Conservation (phyloP, 2,113 vertebrate species). For the Anoplopoma fimbria region DNA sequence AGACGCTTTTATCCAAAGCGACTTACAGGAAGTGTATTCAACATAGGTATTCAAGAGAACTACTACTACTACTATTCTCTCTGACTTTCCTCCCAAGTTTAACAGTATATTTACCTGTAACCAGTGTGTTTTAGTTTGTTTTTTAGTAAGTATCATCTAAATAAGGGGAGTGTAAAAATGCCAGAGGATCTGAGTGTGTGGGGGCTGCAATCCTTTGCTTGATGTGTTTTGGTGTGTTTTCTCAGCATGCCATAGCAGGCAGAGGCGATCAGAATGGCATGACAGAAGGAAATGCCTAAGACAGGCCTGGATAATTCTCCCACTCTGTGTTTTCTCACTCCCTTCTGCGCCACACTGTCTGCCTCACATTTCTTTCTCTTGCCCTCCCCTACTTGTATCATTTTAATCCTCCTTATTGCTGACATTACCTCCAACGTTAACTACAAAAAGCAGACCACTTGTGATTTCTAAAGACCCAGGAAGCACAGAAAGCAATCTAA, state of each 20-base stretch:
- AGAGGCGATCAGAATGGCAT: slow-evolving; percentile 59
- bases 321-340: slow-evolving; percentile 31
- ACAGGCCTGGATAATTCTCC: slow-evolving; percentile 69
- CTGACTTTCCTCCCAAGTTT: neutral
- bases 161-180: slow-evolving; percentile 40
- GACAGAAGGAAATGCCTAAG: slow-evolving; percentile 67
- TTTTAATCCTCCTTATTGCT: slow-evolving; percentile 50
- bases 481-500: slow-evolving; percentile 50
- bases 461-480: slow-evolving; percentile 51
- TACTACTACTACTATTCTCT: no score
- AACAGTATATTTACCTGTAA: neutral
- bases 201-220: slow-evolving; percentile 50
- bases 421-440: slow-evolving; percentile 63
- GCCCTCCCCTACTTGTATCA: neutral
- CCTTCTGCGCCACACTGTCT: neutral
- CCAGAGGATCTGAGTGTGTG: slow-evolving; percentile 53
- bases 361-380: slow-evolving; percentile 1
- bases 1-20: no score
- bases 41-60: no score
- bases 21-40: no score
- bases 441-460: slow-evolving; percentile 43
- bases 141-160: slow-evolving; percentile 24
- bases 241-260: slow-evolving; percentile 32
- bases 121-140: neutral
- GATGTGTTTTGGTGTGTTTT: slow-evolving; percentile 60